Conservation (phyloP, 2,797 vertebrate species). For the Rhynchonycteris naso region DNA sequence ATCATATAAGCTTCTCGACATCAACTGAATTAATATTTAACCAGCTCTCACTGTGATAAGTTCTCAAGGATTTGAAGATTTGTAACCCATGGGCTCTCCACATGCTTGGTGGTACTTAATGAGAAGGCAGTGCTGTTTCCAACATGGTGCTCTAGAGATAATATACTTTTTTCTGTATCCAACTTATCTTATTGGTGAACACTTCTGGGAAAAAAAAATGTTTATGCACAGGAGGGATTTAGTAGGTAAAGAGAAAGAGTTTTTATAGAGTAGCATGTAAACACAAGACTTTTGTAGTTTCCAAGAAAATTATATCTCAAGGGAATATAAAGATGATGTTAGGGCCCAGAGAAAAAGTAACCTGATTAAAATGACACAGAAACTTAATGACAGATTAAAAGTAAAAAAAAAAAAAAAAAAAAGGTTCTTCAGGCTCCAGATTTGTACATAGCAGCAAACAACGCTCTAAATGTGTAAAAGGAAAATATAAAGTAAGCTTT, state of each 20-base stretch:
- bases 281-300: background rate
- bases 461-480: conserved; percentile 3
- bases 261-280: background rate
- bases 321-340: background rate
- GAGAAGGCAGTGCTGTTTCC: background rate
- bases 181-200: background rate
- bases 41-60: background rate
- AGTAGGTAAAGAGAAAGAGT: background rate
- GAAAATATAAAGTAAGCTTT: background rate
- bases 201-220: background rate
- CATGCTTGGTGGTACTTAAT: background rate
- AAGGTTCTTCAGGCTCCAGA: background rate
- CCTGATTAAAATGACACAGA: background rate
- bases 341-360: background rate
- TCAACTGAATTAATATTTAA: background rate
- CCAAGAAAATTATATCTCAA: background rate
- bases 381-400: background rate
- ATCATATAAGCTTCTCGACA: background rate
- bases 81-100: background rate
- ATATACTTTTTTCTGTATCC: background rate
- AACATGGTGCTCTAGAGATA: background rate
- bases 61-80: background rate
- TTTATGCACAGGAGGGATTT: background rate
- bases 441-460: background rate
- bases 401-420: background rate